phyloP scores from a whole-genome alignment of 2,797 vertebrate genomes.

The Myotis pilosus region DNA sequence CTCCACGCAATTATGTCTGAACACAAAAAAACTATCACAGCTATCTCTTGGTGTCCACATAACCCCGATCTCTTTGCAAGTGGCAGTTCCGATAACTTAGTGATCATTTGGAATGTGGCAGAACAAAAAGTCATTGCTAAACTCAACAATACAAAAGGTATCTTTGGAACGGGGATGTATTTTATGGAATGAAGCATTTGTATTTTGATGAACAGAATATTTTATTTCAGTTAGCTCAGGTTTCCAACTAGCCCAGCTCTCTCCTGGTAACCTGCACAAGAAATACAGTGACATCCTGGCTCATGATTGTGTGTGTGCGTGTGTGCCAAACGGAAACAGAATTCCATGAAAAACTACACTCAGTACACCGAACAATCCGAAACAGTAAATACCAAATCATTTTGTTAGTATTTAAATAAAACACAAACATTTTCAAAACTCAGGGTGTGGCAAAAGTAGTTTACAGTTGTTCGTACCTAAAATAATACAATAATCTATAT shows the following conservation, averaged over 20 bases:
- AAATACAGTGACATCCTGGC: background rate
- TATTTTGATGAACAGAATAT: background rate
- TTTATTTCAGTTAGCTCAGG: background rate
- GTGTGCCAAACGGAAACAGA: background rate
- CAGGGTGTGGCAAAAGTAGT: background rate
- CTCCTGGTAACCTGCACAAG: background rate
- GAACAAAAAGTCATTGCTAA: slow-evolving; percentile 93
- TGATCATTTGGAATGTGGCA: slow-evolving; percentile 96
- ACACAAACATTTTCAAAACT: background rate
- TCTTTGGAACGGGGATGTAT: slow-evolving; percentile 32
- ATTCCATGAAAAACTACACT: background rate
- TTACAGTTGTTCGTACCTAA: background rate
- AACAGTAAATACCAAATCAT: background rate
- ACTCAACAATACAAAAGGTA: slow-evolving; percentile 93
- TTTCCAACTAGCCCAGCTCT: background rate
- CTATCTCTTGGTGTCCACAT: slow-evolving; percentile 97
- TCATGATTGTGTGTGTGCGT: background rate
- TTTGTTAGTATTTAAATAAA: background rate
- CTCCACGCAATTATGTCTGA: slow-evolving; percentile 97
- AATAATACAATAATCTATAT: too few relatives aligned
- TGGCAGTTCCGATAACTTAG: slow-evolving; percentile 93
- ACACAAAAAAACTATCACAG: slow-evolving; percentile 98
- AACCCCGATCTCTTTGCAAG: slow-evolving; percentile 94
- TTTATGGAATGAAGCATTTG: slow-evolving; percentile 21
- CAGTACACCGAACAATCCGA: background rate